phyloP scores from a whole-genome alignment of 2,797 vertebrate genomes.

The Cirrhinus mrigala region DNA sequence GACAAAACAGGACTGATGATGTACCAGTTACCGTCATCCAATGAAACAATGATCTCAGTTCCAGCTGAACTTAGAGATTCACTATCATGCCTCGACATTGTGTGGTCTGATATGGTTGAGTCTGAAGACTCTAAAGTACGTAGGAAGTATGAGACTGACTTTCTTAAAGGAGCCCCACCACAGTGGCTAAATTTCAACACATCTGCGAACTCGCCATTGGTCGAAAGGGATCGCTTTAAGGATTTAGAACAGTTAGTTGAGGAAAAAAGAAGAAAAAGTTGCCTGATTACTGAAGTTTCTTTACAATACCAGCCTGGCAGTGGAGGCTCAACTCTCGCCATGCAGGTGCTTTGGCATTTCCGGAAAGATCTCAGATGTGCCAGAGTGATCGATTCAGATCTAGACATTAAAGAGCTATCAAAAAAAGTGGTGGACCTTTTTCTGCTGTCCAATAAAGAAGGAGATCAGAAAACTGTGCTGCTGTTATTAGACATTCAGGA shows the following conservation, averaged over 20 bases:
- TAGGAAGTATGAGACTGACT: not conserved
- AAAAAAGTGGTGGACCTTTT: slow-evolving; percentile 17
- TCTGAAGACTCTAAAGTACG: not conserved
- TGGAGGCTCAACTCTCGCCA: not conserved
- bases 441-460: not conserved
- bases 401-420: not conserved
- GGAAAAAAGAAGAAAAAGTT: not conserved
- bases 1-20: not conserved
- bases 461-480: not conserved
- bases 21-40: not conserved
- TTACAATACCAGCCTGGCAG: not conserved
- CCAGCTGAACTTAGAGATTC: not conserved
- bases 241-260: not conserved
- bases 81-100: not conserved
- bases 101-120: not conserved
- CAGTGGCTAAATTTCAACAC: not conserved
- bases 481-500: not conserved
- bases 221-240: not conserved
- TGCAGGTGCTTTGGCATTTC: not conserved
- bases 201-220: rapidly evolving
- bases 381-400: not conserved
- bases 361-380: not conserved
- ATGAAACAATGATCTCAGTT: no score
- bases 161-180: not conserved
- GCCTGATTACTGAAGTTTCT: not conserved